phyloP scores from a whole-genome alignment of 2,888 invertebrate species.

The Magallana nippona region DNA sequence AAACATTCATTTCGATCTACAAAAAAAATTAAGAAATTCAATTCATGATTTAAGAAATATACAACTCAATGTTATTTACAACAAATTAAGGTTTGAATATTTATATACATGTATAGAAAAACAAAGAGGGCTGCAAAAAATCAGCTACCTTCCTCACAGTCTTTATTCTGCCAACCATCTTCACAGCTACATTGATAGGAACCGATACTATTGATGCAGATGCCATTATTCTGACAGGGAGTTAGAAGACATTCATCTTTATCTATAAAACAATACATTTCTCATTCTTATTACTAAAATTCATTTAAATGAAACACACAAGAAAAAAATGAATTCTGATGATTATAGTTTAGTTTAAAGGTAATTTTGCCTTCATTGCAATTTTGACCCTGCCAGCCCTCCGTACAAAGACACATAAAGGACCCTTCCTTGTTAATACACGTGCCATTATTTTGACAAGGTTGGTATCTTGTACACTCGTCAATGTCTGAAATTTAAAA shows the following conservation, averaged over 20 bases:
- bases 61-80: too few relatives aligned
- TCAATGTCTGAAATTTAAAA: slow-evolving; percentile 26
- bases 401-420: slow-evolving; percentile 27
- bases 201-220: slow-evolving; percentile 31
- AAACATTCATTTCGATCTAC: slow-evolving; percentile 38
- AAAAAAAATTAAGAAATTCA: neutral
- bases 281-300: too few relatives aligned
- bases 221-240: slow-evolving; percentile 36
- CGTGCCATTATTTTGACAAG: slow-evolving; percentile 42
- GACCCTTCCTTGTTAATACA: slow-evolving; percentile 27
- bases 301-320: neutral
- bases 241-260: slow-evolving; percentile 30
- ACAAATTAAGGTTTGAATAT: too few relatives aligned
- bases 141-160: slow-evolving; percentile 11
- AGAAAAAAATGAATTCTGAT: neutral
- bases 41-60: too few relatives aligned
- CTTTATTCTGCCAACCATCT: slow-evolving; percentile 28
- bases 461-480: slow-evolving; percentile 24
- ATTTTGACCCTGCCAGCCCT: slow-evolving; percentile 32
- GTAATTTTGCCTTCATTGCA: slow-evolving; percentile 23
- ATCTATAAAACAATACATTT: neutral
- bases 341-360: too few relatives aligned
- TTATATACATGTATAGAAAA: neutral
- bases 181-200: slow-evolving; percentile 26
- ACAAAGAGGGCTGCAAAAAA: neutral